Conservation (phyloP, 1,140 invertebrate species). For the Heliconius himera region DNA sequence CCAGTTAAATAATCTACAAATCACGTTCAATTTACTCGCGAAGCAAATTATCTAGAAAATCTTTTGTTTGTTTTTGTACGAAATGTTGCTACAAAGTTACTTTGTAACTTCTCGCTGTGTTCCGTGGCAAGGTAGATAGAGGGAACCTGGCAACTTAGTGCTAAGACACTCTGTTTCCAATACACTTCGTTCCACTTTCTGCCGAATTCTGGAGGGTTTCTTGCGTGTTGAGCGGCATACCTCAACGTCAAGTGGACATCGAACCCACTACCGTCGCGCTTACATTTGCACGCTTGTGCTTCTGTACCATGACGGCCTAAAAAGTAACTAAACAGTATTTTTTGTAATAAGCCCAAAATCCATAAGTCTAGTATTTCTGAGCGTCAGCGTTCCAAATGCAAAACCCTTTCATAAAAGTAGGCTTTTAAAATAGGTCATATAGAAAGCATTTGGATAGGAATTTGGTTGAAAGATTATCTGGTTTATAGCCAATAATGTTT, state of each 20-base stretch:
- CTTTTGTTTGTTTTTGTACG: not conserved
- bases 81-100: not conserved
- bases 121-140: too few relatives aligned
- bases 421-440: conserved; percentile 12
- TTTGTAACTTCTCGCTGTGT: too few relatives aligned
- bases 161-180: too few relatives aligned
- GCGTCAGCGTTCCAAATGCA: conserved; percentile 7
- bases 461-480: conserved; percentile 9
- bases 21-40: not conserved
- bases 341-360: not conserved
- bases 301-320: too few relatives aligned
- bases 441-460: conserved; percentile 9
- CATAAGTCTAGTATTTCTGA: conserved; percentile 4
- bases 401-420: conserved; percentile 11
- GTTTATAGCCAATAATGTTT: conserved; percentile 6
- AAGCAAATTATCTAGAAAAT: not conserved
- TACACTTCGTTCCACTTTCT: too few relatives aligned
- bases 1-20: not conserved
- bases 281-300: too few relatives aligned
- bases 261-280: too few relatives aligned
- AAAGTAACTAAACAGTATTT: not conserved
- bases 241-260: too few relatives aligned
- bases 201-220: too few relatives aligned
- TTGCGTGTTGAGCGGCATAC: too few relatives aligned
- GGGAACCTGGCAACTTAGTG: too few relatives aligned